Conservation (phyloP, 2,797 vertebrate species). For the Naso thynnoides region DNA sequence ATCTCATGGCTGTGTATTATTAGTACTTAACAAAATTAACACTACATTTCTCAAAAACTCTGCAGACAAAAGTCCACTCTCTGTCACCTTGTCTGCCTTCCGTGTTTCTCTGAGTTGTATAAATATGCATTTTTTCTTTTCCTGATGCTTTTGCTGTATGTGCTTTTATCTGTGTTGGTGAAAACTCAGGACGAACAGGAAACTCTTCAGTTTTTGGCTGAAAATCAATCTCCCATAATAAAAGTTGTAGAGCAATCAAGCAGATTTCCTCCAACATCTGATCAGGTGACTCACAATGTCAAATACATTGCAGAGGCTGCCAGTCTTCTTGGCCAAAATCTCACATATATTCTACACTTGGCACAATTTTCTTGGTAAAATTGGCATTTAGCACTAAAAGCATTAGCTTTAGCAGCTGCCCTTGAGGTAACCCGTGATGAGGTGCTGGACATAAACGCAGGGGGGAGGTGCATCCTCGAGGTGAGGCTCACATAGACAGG, state of each 20-base stretch:
- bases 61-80: slow-evolving; percentile 9
- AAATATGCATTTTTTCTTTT: background rate
- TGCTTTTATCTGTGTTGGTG: background rate
- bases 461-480: slow-evolving; percentile 12
- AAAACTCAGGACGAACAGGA: slow-evolving; percentile 9
- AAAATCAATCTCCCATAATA: slow-evolving; percentile 7
- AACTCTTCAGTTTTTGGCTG: slow-evolving; percentile 25
- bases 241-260: slow-evolving; percentile 28
- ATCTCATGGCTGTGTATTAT: slow-evolving; percentile 10
- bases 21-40: background rate
- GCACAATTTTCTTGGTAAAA: slow-evolving; percentile 14
- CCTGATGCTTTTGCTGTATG: background rate
- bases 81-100: background rate
- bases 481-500: slow-evolving; percentile 10
- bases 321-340: slow-evolving; percentile 2
- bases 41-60: background rate
- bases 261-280: slow-evolving; percentile 17
- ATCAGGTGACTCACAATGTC: slow-evolving; percentile 11
- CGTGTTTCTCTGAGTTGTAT: background rate
- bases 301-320: slow-evolving; percentile 13
- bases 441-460: slow-evolving; percentile 9
- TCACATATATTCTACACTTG: slow-evolving; percentile 15
- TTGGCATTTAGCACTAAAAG: slow-evolving; percentile 10
- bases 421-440: background rate
- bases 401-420: background rate